Evolutionary conservation across 2,888 invertebrate genomes (phyloP).

Genomic region (Charanyca ferruginea): DNA sequence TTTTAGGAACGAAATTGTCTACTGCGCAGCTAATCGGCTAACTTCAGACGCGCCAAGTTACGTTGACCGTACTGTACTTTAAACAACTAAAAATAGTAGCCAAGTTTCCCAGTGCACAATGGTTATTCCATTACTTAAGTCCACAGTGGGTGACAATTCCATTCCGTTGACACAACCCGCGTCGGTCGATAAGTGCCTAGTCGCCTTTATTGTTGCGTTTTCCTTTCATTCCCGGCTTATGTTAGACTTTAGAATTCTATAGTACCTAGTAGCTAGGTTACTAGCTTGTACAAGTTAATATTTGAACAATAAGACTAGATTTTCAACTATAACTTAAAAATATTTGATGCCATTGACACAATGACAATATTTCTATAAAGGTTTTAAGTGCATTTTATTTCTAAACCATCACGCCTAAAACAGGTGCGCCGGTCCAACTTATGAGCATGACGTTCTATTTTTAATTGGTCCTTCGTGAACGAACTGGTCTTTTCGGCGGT

Average conservation of each 20-base stretch:
- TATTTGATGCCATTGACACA: no score
- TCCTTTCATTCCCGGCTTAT: conserved; percentile 22
- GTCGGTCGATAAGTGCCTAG: conserved; percentile 40
- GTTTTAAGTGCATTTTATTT: no score
- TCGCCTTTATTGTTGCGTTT: conserved; percentile 41
- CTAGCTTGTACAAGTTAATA: no score
- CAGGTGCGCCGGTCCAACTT: no score
- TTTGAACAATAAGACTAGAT: no score
- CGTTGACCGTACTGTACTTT: no score
- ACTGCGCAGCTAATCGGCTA: no score
- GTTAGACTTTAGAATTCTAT: conserved; percentile 16
- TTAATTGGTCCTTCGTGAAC: not conserved
- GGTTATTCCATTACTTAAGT: conserved; percentile 29
- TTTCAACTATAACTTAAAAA: no score
- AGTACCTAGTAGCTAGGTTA: not conserved
- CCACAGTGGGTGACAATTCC: conserved; percentile 37
- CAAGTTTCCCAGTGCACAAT: conserved; percentile 12
- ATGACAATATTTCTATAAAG: no score
- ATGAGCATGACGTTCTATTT: not conserved
- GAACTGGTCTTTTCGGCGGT: not conserved
- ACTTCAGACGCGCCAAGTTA: no score
- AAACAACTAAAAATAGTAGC: not conserved
- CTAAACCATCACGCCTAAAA: no score
- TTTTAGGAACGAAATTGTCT: no score
- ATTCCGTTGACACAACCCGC: conserved; percentile 14